A percentile compares a stretch with the other conserved stretches of the same genome.
phyloP scores from a whole-genome alignment of 2,113 vertebrate species.

The Heterotilapia buettikoferi region DNA sequence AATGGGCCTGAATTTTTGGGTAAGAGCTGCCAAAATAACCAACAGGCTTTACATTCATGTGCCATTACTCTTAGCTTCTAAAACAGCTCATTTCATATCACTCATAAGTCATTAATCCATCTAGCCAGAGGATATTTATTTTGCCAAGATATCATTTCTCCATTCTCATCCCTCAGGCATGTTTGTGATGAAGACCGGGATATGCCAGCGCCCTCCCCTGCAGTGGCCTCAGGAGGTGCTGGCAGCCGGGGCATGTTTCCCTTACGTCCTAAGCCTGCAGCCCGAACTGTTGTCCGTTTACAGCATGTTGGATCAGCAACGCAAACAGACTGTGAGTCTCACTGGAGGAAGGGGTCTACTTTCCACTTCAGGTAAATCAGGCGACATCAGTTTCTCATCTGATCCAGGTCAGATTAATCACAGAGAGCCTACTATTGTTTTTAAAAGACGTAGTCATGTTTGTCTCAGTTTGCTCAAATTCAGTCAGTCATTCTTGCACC shows the following conservation, averaged over 20 bases:
- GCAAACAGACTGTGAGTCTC: constrained; percentile 59
- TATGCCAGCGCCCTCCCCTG: constrained; percentile 63
- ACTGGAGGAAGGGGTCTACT: constrained; percentile 40
- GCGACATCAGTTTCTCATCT: background rate
- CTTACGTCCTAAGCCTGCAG: constrained; percentile 59
- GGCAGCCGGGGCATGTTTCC: constrained; percentile 54
- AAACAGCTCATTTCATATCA: background rate
- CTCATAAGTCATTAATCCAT: background rate
- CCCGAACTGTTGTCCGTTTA: constrained; percentile 47
- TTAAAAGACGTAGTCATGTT: background rate
- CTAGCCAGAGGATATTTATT: constrained; percentile 20
- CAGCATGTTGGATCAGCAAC: constrained; percentile 66
- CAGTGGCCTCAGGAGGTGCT: constrained; percentile 59
- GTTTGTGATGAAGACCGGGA: constrained; percentile 66
- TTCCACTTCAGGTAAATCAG: constrained; percentile 52
- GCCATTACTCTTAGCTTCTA: background rate
- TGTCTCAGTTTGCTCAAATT: constrained; percentile 6
- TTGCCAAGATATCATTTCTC: constrained; percentile 7
- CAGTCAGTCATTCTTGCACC: background rate
- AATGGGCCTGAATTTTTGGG: constrained; percentile 65
- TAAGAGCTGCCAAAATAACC: constrained; percentile 27
- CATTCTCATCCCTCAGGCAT: constrained; percentile 47
- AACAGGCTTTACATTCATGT: background rate
- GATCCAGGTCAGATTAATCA: background rate
- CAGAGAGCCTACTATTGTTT: background rate